Percentiles rank a stretch among this genome's conserved stretches.
These are phyloP conservation scores for Eupithecia subumbrata DNA, from an alignment of 2,888 invertebrate genomes.

Conservation along the genomic window DNA sequence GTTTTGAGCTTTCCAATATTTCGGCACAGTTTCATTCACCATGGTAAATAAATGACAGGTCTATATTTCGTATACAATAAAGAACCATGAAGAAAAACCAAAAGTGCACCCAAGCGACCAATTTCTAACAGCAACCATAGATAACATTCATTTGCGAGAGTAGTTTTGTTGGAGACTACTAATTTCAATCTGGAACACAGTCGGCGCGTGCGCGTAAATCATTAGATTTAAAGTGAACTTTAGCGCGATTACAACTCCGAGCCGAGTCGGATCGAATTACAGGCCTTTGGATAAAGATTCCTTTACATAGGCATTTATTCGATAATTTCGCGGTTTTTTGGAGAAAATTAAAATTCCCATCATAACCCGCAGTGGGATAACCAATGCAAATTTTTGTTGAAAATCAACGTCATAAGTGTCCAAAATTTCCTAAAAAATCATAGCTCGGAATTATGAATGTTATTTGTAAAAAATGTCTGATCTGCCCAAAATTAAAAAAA, in stretches of 20 bases:
- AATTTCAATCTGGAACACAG: conserved; percentile 33
- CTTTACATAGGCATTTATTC: background rate
- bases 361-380: too few species aligned
- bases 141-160: background rate
- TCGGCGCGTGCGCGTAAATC: conserved; percentile 34
- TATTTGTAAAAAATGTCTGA: too few species aligned
- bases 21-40: too few species aligned
- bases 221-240: conserved; percentile 47
- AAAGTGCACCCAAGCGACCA: background rate
- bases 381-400: too few species aligned
- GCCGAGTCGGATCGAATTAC: conserved; percentile 19
- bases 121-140: background rate
- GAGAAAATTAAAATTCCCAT: background rate
- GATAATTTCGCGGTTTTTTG: background rate
- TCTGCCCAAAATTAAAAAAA: too few species aligned
- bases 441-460: too few species aligned
- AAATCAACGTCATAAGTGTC: too few species aligned
- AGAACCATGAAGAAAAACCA: background rate
- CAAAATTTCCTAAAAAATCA: too few species aligned
- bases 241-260: conserved; percentile 49
- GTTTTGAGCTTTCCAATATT: too few species aligned
- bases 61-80: too few species aligned
- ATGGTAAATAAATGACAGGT: too few species aligned
- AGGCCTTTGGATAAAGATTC: conserved; percentile 6
- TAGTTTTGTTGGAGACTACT: conserved; percentile 17